Base-by-base conservation (phyloP, 2,797 vertebrate genomes). In the Diplodus puntazzo region DNA sequence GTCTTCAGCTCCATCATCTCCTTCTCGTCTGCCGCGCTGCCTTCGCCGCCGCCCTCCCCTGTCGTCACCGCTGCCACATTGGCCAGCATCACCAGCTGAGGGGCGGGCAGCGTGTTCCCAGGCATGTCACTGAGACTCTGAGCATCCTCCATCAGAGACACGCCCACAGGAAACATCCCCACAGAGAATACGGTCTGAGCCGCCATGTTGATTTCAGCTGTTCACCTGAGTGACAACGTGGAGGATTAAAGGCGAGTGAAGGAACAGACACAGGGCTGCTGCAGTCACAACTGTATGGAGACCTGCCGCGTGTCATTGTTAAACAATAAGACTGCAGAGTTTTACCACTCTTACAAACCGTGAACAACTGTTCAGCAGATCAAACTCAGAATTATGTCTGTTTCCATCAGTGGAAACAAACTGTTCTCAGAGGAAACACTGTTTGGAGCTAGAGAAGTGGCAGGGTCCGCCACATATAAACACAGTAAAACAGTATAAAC, bases 1-100 rank as follows among this genome's bases (percentile, higher is more conserved):
- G 97, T 98, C 86, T 96, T 97, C 87, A 99, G 90, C 83, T 99
- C 98, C 66, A 97, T 96, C 98, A 99, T 99, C 87, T 99, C 97
- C 80, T 97, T 97, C 80, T 97, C 97, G 53, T 98, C 97, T 0
- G 94, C 94, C 11, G 92, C 83, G 73, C 95, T 95, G 84, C 95
- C 95, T n/a, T 96, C 18, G n/a, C 5, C 13, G 5, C 83, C 92
- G 0, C 95, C 93, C 80, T 97, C 97, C 0, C 94, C 94, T 0
- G 96, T 96, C 60, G 97, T 83, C 77, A 83, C 92, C 0, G 91
- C 90, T 20, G 97, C 98, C 67, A 99, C 98, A 1, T 99, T 99
- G 63, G 98, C 98, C 85, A 99, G 90, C 97, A 99, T 98, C 73
- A 99, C 97, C 62, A 99, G 96, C 94, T 98, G 98, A 39, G 98